Evolutionary conservation across 2,797 vertebrate species (phyloP), one percentile per base, ranked within the genome.

Genomic region (Discoglossus pictus): DNA sequence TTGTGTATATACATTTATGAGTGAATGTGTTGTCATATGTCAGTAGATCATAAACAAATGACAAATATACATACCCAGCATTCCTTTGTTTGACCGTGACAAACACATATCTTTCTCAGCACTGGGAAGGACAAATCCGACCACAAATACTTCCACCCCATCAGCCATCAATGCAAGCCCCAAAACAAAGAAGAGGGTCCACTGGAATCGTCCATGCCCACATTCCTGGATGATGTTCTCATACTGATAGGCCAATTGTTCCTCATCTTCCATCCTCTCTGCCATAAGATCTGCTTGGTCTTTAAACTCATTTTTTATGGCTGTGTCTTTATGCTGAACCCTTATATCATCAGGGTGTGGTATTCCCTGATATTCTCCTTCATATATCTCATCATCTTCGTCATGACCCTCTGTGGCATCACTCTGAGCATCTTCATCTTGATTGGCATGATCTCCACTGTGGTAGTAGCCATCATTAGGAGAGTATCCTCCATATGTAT

Each of bases 81-180:
- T 84, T 51, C 97, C 96, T 83, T 98, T 98, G 89, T 95, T 92
- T 1, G 95, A 91, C 38, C 93, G 95, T 75, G 96, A 92, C 78
- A 98, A 92, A 77, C 97, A 99, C 96, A 99, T 98, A 79, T 98
- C 97, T 77, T 98, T 98, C 84, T 99, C 97, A 1, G 96, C 97
- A 23, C 95, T 98, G 67, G 97, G 97, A 74, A 99, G 75, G 47
- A 93, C 96, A 62, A 99, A 98, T 68, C 93, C 92, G 75, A 98
- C 96, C 80, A 98, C 95, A 6, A 95, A 98, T 40, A 97, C 89
- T 51, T 99, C 96, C 65, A 98, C 96, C 0, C 97, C 97, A 2
- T 99, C 97, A 0, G 96, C 95, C 97, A 98, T 99, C 39, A 99
- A 86, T 0, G 96, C 94, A 83, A 99, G 80, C 5, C 97, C 97